Conservation (phyloP, 1,140 invertebrate genomes). For the Apis laboriosa region DNA sequence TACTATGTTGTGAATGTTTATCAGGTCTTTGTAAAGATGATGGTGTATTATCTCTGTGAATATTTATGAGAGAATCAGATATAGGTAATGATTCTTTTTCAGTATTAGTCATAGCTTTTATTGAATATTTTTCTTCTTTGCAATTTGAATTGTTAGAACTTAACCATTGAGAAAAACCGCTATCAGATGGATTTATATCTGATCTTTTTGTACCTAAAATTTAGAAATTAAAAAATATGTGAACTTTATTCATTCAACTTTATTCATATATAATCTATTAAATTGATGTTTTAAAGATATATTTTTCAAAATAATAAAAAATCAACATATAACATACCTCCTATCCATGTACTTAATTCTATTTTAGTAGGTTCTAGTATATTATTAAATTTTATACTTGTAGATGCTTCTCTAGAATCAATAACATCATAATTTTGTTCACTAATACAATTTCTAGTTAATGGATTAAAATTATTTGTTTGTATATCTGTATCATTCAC, state of each 20-base stretch:
- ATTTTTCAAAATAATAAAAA: neutral
- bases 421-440: constrained; percentile 41
- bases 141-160: constrained; percentile 64
- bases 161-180: constrained; percentile 79
- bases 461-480: constrained; percentile 44
- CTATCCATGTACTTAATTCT: constrained; percentile 80
- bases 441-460: constrained; percentile 14
- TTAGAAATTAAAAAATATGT: neutral
- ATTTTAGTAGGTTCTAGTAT: constrained; percentile 65
- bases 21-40: constrained; percentile 76
- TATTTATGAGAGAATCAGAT: constrained; percentile 67
- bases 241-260: neutral
- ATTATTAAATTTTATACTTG: constrained; percentile 57
- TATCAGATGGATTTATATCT: constrained; percentile 65
- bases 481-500: constrained; percentile 36
- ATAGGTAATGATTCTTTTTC: constrained; percentile 50
- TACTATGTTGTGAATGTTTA: constrained; percentile 78
- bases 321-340: constrained; percentile 68
- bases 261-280: neutral
- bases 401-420: constrained; percentile 42
- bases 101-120: constrained; percentile 57
- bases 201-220: constrained; percentile 70
- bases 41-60: constrained; percentile 75
- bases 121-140: constrained; percentile 64
- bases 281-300: neutral